phyloP scores from a whole-genome alignment of 2,797 vertebrate species.

The Danio tinwini region DNA sequence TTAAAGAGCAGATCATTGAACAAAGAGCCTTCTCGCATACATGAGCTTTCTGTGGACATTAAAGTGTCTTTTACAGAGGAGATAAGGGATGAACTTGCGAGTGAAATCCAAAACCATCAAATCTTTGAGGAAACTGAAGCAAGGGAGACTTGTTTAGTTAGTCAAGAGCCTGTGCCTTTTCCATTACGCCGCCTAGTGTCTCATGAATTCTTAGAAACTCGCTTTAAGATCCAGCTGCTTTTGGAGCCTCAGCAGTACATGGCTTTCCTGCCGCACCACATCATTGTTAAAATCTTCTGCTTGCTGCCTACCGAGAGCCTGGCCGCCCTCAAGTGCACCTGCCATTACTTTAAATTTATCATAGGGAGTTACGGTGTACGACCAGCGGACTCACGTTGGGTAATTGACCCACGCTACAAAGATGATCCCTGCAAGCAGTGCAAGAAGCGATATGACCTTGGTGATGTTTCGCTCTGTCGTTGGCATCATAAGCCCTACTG shows the following conservation, averaged over 20 bases:
- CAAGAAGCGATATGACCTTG: constrained; percentile 87
- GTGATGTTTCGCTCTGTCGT: constrained; percentile 93
- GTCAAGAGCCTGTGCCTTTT: constrained; percentile 68
- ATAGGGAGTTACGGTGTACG: constrained; percentile 91
- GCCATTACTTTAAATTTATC: constrained; percentile 90
- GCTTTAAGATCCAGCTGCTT: constrained; percentile 92
- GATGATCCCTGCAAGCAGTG: constrained; percentile 98
- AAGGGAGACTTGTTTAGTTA: constrained; percentile 17
- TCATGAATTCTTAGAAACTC: constrained; percentile 87
- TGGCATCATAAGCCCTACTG: constrained; percentile 98
- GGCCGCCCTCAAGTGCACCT: constrained; percentile 93
- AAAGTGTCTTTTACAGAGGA: constrained; percentile 18
- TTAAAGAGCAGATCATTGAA: constrained; percentile 29
- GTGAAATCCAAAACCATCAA: neutral
- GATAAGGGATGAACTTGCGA: neutral
- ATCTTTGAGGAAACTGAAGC: constrained; percentile 1
- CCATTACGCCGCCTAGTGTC: constrained; percentile 82
- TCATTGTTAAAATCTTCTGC: constrained; percentile 88
- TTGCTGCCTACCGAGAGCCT: constrained; percentile 90
- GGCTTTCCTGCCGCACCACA: constrained; percentile 89
- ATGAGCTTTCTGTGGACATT: constrained; percentile 27
- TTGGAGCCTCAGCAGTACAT: constrained; percentile 92
- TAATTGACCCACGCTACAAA: constrained; percentile 91
- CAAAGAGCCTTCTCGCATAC: constrained; percentile 21
- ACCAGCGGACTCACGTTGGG: constrained; percentile 94